Evolutionary conservation across 1,140 invertebrate genomes (phyloP), one percentile per base, ranked within the genome.

Genomic region (Platyscapa corneri): DNA sequence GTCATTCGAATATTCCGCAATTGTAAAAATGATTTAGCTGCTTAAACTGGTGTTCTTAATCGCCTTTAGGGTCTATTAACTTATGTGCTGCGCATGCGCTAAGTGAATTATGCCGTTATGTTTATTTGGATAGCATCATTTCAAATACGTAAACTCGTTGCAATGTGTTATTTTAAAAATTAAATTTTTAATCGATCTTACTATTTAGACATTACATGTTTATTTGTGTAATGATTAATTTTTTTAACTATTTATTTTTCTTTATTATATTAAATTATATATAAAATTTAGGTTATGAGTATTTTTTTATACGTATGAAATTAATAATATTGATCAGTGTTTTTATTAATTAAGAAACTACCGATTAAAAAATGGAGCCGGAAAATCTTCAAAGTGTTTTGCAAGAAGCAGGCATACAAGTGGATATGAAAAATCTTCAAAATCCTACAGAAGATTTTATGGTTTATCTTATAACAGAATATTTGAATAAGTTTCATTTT

Each of bases 391-490:
- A 90, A 27, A 81, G 39, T 42, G 64, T 85, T 46, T 76, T 91
- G 30, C 39, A 84, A 16, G 88, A 90, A n/a, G 87, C 88, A 23
- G 81, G 79, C 18, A 86, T 91, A 20, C 89, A 89, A 30, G 88
- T 89, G 3, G 88, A 86, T 34, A 87, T 88, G 77, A 75, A 87
- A 42, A 88, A 88, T 82, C 60, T 91, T 14, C 89, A 88, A 84
- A 89, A 89, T 86, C 90, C 90, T 2, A 90, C 89, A 1, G 86
- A 90, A 64, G 87, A 91, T 1, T 91, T 86, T 56, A 75, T 91
- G 53, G 49, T 89, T 2, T 89, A 87, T 27, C 78, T 91, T 14
- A 80, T 91, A 3, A 86, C 49, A 16, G 84, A 83, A 76, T 91
- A 91, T 75, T 86, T 91, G n/a, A 82, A 32, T 34, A 85, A 39